Percentiles rank a stretch among this genome's conserved stretches.
phyloP scores from a whole-genome alignment of 2,113 vertebrate species.

The Channa argus region DNA sequence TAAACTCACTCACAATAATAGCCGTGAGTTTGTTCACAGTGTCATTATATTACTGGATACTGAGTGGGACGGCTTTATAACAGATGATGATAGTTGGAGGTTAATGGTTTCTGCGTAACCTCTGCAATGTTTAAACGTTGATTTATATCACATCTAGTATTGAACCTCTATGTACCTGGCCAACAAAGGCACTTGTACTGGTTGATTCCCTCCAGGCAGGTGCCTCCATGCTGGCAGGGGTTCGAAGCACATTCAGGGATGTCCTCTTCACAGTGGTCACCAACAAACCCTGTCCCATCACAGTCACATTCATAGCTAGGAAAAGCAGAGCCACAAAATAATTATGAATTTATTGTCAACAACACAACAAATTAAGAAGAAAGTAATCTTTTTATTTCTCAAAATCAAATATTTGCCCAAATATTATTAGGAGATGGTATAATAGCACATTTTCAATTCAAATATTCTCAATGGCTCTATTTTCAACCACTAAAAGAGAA shows the following conservation, averaged over 20 bases:
- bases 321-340: slow-evolving; percentile 7
- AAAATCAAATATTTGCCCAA: no score
- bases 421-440: no score
- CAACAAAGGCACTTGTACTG: slow-evolving; percentile 90
- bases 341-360: neutral
- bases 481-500: no score
- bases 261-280: slow-evolving; percentile 87
- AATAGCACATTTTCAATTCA: no score
- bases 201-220: slow-evolving; percentile 87
- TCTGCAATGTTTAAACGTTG: neutral
- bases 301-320: slow-evolving; percentile 91
- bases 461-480: no score
- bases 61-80: neutral
- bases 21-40: no score
- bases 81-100: neutral
- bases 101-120: neutral
- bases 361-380: no score
- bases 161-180: slow-evolving; percentile 84
- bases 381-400: no score
- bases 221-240: slow-evolving; percentile 89
- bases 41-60: no score
- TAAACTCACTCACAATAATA: no score
- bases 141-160: neutral
- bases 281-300: slow-evolving; percentile 87
- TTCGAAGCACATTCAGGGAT: slow-evolving; percentile 91